phyloP scores from a whole-genome alignment of 2,797 vertebrate genomes.

The Acanthurus tractus region DNA sequence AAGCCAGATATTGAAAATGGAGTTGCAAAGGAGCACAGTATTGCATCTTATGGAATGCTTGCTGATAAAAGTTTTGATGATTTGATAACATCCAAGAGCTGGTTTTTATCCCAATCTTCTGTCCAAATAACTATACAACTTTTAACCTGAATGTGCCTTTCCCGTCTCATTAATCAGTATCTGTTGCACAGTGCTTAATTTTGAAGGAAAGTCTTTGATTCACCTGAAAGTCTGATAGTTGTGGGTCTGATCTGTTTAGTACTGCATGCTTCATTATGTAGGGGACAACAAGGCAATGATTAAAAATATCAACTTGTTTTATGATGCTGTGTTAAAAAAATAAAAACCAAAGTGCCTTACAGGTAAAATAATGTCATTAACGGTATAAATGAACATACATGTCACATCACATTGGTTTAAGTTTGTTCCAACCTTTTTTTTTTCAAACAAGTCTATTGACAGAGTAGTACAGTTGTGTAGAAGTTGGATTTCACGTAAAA shows the following conservation, averaged over 20 bases:
- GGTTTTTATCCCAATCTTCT: neutral
- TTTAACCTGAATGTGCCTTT: neutral
- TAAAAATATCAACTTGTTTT: constrained; percentile 39
- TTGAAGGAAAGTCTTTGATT: constrained; percentile 36
- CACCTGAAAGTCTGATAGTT: constrained; percentile 47
- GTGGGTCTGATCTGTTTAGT: constrained; percentile 40
- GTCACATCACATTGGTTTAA: constrained; percentile 34
- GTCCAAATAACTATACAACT: neutral
- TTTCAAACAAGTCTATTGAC: constrained; percentile 31
- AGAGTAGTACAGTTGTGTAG: constrained; percentile 24
- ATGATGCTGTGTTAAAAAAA: constrained; percentile 49
- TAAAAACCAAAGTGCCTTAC: constrained; percentile 46
- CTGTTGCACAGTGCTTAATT: constrained; percentile 39
- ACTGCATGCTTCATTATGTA: constrained; percentile 65
- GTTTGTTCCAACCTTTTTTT: constrained; percentile 14
- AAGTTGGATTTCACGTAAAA: constrained; percentile 22
- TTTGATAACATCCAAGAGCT: constrained; percentile 5
- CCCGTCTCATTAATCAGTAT: neutral
- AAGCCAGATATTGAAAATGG: constrained; percentile 30
- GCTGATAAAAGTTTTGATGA: neutral
- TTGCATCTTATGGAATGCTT: constrained; percentile 19
- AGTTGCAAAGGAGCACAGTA: constrained; percentile 46
- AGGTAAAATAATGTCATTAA: constrained; percentile 44
- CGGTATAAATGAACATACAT: constrained; percentile 43
- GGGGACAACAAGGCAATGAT: constrained; percentile 56